Evolutionary conservation across 2,113 vertebrate genomes (phyloP).

Genomic region (Sardina pilchardus): DNA sequence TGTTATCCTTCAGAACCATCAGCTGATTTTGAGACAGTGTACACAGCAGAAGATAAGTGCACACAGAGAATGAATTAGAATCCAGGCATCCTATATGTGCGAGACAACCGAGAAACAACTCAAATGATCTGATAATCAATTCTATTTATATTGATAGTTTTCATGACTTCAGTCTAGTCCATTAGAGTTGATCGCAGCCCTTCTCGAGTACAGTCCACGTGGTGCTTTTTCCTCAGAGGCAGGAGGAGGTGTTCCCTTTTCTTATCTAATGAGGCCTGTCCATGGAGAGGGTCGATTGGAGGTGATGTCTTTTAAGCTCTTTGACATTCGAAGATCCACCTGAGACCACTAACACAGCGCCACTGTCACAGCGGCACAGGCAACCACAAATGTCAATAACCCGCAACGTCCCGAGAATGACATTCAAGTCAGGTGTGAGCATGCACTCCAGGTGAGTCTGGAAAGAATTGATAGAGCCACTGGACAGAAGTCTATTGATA

Average conservation of each 20-base stretch:
- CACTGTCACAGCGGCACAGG: constrained; percentile 8
- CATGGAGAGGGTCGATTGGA: not conserved
- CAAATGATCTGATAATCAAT: not conserved
- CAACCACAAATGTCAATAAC: constrained; percentile 20
- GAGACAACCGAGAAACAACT: not conserved
- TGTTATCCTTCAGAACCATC: not conserved
- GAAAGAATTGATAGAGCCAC: not conserved
- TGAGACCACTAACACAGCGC: constrained; percentile 19
- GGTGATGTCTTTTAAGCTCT: not conserved
- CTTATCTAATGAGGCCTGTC: not conserved
- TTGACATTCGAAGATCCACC: not conserved
- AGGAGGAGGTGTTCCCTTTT: not conserved
- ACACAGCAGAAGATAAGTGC: not conserved
- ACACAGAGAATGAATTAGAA: not conserved
- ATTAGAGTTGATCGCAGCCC: not conserved
- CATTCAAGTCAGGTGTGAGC: constrained; percentile 2
- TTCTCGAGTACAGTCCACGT: not conserved
- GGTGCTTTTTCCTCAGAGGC: not conserved
- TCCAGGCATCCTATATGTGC: not conserved
- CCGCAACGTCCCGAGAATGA: constrained; percentile 19
- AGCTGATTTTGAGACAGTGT: not conserved
- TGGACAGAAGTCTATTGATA: not conserved
- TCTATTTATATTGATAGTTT: not conserved
- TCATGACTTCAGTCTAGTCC: not conserved
- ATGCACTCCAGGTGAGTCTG: not conserved